These are phyloP conservation scores for Lagria hirta DNA, from an alignment of 2,888 invertebrate species.

Conservation along the genomic window DNA sequence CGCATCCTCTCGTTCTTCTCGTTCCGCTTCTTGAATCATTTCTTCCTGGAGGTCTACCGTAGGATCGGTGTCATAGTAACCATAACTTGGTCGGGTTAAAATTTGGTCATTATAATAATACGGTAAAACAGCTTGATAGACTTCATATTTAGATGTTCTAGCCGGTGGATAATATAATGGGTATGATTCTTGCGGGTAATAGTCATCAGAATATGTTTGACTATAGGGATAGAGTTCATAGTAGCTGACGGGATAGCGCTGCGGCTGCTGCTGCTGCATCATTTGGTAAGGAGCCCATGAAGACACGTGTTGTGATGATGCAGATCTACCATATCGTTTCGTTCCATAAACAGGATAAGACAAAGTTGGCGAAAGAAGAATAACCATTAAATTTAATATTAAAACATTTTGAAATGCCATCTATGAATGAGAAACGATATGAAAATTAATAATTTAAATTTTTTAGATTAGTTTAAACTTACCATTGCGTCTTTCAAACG, in stretches of 20 bases:
- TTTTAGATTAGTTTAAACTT: conserved; percentile 7
- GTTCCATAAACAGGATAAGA: conserved; percentile 52
- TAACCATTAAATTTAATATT: conserved; percentile 44
- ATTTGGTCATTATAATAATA: conserved; percentile 55
- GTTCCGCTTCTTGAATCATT: conserved; percentile 63
- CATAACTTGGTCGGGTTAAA: conserved; percentile 47
- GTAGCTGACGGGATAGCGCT: conserved; percentile 57
- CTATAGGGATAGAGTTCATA: conserved; percentile 56
- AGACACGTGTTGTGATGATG: conserved; percentile 15
- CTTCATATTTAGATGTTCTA: conserved; percentile 55
- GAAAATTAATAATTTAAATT: conserved; percentile 19
- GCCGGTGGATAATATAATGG: conserved; percentile 51
- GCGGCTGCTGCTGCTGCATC: conserved; percentile 47
- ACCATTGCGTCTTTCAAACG: conserved; percentile 20
- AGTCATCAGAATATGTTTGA: conserved; percentile 61
- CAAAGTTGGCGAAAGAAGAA: conserved; percentile 40
- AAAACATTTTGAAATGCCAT: conserved; percentile 44
- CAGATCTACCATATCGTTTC: conserved; percentile 50
- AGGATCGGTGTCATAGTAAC: conserved; percentile 53
- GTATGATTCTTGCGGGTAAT: conserved; percentile 48
- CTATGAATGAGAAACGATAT: conserved; percentile 44
- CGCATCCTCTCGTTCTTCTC: conserved; percentile 58
- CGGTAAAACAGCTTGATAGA: conserved; percentile 53
- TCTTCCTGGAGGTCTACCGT: conserved; percentile 62
- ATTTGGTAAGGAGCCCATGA: conserved; percentile 45